Percentiles rank a stretch among this genome's conserved stretches.
These are phyloP conservation scores for Sphaerodactylus townsendi DNA, from an alignment of 2,113 vertebrate species.

Conservation along the genomic window DNA sequence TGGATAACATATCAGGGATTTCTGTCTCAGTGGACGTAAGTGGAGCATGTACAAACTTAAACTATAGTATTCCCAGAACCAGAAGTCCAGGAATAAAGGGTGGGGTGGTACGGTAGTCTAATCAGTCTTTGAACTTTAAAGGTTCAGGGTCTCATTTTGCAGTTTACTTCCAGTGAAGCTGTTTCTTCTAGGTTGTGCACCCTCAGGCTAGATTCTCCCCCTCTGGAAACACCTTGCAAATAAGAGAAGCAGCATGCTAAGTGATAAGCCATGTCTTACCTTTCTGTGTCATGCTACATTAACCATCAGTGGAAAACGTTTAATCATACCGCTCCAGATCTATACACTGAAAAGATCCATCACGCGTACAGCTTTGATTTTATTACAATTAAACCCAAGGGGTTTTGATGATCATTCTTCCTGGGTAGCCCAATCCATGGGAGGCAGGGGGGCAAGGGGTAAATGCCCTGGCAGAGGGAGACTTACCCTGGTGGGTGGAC, in stretches of 20 bases:
- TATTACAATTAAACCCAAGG: neutral
- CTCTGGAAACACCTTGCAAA: neutral
- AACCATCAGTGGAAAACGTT: neutral
- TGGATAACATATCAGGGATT: conserved; percentile 99
- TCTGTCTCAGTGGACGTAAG: conserved; percentile 99
- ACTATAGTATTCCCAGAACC: neutral
- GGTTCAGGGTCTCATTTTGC: neutral
- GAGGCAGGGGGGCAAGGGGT: no score
- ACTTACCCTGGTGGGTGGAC: no score
- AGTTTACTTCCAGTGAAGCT: neutral
- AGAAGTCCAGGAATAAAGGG: no score
- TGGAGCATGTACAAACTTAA: conserved; percentile 34
- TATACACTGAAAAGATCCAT: neutral
- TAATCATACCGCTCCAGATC: neutral
- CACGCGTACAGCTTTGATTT: neutral
- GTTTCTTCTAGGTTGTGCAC: neutral
- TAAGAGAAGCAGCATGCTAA: neutral
- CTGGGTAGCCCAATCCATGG: no score
- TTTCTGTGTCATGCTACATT: neutral
- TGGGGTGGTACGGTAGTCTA: neutral
- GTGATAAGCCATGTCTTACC: neutral
- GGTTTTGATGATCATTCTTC: neutral
- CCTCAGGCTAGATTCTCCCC: neutral
- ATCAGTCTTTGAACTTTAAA: neutral
- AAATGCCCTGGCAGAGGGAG: no score